These are phyloP conservation scores for Burhinus bistriatus DNA, from an alignment of 2,113 vertebrate genomes.

Conservation along the genomic window DNA sequence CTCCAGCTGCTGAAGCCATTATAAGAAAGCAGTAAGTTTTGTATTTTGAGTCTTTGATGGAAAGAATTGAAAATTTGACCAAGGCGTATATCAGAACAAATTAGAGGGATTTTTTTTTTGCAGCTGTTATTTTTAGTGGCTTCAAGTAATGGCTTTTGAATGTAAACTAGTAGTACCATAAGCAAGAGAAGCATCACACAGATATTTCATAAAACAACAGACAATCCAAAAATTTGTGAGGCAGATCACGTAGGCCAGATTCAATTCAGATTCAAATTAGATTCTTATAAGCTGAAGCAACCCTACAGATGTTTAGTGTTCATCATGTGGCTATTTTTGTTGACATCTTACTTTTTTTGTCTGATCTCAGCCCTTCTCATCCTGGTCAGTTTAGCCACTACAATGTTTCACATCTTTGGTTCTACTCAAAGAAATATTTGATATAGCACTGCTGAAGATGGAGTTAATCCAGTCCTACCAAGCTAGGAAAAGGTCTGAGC, in stretches of 20 bases:
- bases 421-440: neutral
- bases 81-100: neutral
- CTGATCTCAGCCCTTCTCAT: neutral
- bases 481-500: neutral
- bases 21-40: neutral
- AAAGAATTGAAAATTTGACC: neutral
- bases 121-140: neutral
- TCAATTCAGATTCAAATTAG: neutral
- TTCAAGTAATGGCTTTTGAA: neutral
- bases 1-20: neutral
- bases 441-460: neutral
- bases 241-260: neutral
- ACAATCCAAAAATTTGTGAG: neutral
- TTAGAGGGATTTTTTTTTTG: neutral
- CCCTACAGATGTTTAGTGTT: neutral
- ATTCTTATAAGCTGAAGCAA: neutral
- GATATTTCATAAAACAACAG: neutral
- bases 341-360: neutral
- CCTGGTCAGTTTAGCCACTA: neutral
- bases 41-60: neutral
- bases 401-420: neutral
- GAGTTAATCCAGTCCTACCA: neutral
- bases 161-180: neutral
- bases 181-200: neutral
- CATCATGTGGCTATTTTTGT: neutral